Evolutionary conservation across 2,113 vertebrate genomes (phyloP).

Genomic region (Bungarus multicinctus): DNA sequence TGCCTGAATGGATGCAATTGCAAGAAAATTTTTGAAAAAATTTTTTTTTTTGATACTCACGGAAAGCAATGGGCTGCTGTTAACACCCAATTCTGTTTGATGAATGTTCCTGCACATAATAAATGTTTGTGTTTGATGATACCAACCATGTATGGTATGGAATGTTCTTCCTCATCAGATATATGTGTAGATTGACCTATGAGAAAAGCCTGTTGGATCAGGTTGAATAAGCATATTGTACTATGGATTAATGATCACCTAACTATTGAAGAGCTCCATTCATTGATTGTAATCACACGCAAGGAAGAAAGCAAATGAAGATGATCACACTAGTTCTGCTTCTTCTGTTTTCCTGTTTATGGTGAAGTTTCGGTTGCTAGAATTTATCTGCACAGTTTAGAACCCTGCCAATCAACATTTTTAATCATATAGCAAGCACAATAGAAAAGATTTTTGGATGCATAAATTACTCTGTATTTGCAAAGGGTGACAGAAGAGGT

Average conservation of each 20-base stretch:
- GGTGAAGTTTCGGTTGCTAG: not conserved
- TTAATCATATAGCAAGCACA: not conserved
- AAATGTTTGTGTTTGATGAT: not conserved
- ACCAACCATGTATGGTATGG: not conserved
- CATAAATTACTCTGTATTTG: not conserved
- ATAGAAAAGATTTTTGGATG: not conserved
- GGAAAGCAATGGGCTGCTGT: slow-evolving; percentile 72
- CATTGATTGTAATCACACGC: not conserved
- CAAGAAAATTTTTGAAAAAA: not conserved
- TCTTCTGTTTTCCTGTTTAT: not conserved
- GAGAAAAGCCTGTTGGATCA: not conserved
- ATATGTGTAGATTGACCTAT: not conserved
- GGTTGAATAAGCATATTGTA: not conserved
- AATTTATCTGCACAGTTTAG: not conserved
- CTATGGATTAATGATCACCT: not conserved
- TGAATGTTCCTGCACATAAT: slow-evolving; percentile 69
- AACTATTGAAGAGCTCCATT: not conserved
- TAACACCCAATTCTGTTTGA: slow-evolving; percentile 69
- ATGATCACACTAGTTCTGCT: not conserved
- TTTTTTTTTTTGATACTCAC: not conserved
- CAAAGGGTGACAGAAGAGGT: not conserved
- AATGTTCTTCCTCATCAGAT: not conserved
- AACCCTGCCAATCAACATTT: not conserved
- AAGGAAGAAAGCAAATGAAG: not conserved
- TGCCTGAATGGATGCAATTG: not conserved